Percentiles rank a stretch among this genome's conserved stretches.
phyloP scores from a whole-genome alignment of 1,140 invertebrate genomes.

The Muscidifurax raptorellus region DNA sequence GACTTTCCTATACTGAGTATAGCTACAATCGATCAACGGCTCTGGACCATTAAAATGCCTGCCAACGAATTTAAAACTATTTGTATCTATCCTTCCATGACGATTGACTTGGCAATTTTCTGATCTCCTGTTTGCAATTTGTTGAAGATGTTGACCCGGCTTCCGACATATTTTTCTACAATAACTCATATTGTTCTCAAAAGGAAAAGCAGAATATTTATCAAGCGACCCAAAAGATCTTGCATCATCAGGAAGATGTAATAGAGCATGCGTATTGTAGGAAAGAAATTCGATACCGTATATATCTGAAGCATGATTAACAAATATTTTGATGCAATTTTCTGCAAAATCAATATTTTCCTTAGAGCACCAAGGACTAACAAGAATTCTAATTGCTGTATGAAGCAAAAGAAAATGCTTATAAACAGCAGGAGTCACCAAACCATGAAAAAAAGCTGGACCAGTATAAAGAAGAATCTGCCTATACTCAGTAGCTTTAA shows the following conservation, averaged over 20 bases:
- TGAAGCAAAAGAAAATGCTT: slow-evolving; percentile 49
- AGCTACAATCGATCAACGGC: not conserved
- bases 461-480: slow-evolving; percentile 49
- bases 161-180: slow-evolving; percentile 47
- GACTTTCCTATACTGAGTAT: slow-evolving; percentile 37
- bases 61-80: not conserved
- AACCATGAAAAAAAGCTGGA: slow-evolving; percentile 31
- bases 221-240: slow-evolving; percentile 51
- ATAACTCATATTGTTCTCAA: slow-evolving; percentile 56
- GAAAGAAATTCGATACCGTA: slow-evolving; percentile 50
- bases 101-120: slow-evolving; percentile 6
- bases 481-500: slow-evolving; percentile 50
- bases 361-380: not conserved
- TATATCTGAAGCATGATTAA: slow-evolving; percentile 30
- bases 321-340: slow-evolving; percentile 48
- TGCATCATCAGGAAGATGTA: slow-evolving; percentile 56
- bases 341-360: slow-evolving; percentile 45
- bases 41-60: slow-evolving; percentile 7
- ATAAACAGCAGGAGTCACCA: slow-evolving; percentile 32
- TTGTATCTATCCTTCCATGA: not conserved
- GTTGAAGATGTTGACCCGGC: slow-evolving; percentile 49
- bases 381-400: slow-evolving; percentile 35
- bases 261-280: slow-evolving; percentile 54
- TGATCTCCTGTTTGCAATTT: slow-evolving; percentile 42
- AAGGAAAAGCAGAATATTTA: slow-evolving; percentile 56